Evolutionary conservation across 2,888 invertebrate species (phyloP), one percentile per base, ranked within the genome.

Genomic region (Germaria angustata): DNA sequence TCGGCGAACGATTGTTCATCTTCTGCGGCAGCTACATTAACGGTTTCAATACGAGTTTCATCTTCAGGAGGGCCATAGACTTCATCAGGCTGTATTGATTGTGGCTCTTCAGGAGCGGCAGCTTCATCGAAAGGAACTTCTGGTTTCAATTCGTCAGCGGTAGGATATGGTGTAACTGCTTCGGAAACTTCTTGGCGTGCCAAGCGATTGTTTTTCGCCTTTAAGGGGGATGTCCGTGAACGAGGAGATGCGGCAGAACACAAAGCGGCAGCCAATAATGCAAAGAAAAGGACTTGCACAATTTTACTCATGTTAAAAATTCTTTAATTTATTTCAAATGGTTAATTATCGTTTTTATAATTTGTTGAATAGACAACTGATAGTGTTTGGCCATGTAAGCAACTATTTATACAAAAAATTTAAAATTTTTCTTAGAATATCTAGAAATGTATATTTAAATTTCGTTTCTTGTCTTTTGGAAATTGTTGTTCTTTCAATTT

Each of bases 51-150:
- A 13, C 66, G 44, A 36, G 55, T 22, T 24, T 57, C 80, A n/a
- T 39, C 73, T 72, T 82, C 80, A 39, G 84, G 84, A 20, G 82
- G 84, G 11, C 79, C 82, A 65, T 85, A 85, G 15, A 79, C 80
- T 53, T 83, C 75, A 72, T 85, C 85, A 36, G 85, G 85, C 61
- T 85, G 79, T 17, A 76, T 76, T 13, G 82, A 51, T n/a, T 59
- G 41, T 61, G 66, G 69, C 13, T 80, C 77, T 11, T 84, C 80
- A 39, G 69, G 77, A 4, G 63, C 53, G 5, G 80, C 86, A 6
- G 85, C 85, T 73, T 89, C 89, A 32, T 90, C 87, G 75, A 89
- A 89, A 5, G 89, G 89, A 28, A 90, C 86, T 77, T 89, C 89
- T 3, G 89, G 89, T 24, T 89, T 89, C 6, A 89, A 84, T 55